Percentiles rank a stretch among this genome's conserved stretches.
These are phyloP conservation scores for Eurystomus gularis DNA, from an alignment of 2,113 vertebrate genomes.

Conservation along the genomic window DNA sequence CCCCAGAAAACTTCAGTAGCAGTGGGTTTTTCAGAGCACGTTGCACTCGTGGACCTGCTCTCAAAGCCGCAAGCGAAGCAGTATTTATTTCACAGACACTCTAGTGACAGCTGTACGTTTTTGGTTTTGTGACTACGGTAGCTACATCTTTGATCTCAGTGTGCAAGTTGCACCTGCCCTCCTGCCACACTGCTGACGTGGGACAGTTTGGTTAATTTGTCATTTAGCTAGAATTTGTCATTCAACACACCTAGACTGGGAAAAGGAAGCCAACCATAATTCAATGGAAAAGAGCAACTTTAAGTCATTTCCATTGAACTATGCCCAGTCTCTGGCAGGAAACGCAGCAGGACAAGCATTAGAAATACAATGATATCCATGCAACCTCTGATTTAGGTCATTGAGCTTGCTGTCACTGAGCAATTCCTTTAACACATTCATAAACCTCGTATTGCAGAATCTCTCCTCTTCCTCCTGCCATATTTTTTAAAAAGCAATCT, in stretches of 20 bases:
- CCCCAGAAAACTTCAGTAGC: not conserved
- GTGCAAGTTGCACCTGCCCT: not conserved
- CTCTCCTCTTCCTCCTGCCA: not conserved
- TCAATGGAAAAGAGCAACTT: not conserved
- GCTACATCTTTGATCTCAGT: not conserved
- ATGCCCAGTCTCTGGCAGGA: not conserved
- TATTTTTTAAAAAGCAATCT: not conserved
- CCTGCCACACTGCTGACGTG: not conserved
- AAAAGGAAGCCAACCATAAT: not conserved
- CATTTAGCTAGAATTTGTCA: not conserved
- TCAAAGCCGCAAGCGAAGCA: not conserved
- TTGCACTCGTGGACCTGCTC: not conserved
- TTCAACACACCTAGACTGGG: not conserved
- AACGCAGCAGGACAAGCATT: not conserved
- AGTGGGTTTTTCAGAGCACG: accelerated
- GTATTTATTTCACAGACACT: not conserved
- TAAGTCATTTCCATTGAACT: not conserved
- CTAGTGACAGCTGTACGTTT: not conserved
- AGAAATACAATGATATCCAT: not conserved
- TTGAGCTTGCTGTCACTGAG: not conserved
- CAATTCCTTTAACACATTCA: not conserved
- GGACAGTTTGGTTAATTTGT: not conserved
- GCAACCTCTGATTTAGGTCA: not conserved
- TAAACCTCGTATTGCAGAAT: not conserved
- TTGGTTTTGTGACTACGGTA: not conserved